These are phyloP conservation scores for Drosophila diplacantha DNA, from an alignment of 2,888 invertebrate genomes.

Conservation along the genomic window DNA sequence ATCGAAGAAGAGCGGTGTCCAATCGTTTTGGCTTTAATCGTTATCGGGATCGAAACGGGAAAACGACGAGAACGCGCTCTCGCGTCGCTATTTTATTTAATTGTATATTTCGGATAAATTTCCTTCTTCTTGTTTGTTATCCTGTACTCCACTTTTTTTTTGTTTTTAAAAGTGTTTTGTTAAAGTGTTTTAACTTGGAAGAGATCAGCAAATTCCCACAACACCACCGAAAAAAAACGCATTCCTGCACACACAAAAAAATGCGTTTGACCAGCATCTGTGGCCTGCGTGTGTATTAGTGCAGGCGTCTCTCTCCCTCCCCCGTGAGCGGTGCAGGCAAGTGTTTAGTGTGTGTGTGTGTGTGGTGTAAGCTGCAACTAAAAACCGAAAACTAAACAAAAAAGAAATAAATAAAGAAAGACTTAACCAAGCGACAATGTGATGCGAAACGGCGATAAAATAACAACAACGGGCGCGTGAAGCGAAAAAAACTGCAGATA, in stretches of 20 bases:
- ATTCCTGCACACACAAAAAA: conserved; percentile 32
- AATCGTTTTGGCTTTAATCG: conserved; percentile 1
- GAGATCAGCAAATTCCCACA: not conserved
- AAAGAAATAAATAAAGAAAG: conserved; percentile 13
- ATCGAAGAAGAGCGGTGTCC: conserved; percentile 2
- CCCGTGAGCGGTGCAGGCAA: not conserved
- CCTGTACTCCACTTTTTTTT: not conserved
- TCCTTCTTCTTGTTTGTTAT: conserved; percentile 12
- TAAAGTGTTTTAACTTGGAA: conserved; percentile 10
- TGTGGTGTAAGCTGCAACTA: conserved; percentile 20
- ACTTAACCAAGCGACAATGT: conserved; percentile 50
- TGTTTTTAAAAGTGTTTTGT: conserved; percentile 11
- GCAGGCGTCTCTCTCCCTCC: conserved; percentile 2
- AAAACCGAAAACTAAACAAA: conserved; percentile 27
- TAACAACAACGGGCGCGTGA: conserved; percentile 25
- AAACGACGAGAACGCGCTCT: conserved; percentile 6
- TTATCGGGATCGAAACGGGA: conserved; percentile 10
- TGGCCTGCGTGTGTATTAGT: conserved; percentile 28
- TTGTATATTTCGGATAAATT: conserved; percentile 6
- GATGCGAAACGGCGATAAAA: conserved; percentile 54
- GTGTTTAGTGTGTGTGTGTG: conserved; percentile 12
- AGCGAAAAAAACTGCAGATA: conserved; percentile 41
- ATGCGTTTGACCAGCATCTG: conserved; percentile 19
- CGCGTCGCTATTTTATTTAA: conserved; percentile 18
- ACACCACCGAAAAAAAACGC: conserved; percentile 21